Evolutionary conservation across 2,888 invertebrate species (phyloP).

Genomic region (Hydroisotoma schaefferi): DNA sequence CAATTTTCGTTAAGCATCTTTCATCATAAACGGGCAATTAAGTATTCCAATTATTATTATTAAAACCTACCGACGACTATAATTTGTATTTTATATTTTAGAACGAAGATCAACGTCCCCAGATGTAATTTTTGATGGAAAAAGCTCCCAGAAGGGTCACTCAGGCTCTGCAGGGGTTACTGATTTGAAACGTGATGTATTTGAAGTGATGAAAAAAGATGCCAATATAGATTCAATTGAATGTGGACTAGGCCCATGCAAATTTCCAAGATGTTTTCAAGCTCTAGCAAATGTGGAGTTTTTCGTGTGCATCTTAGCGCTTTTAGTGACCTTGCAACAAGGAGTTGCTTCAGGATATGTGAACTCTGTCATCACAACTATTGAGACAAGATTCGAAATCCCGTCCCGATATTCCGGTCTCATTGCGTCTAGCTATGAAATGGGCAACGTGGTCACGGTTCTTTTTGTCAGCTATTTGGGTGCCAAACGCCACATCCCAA

Average conservation of each 20-base stretch:
- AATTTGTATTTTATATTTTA: neutral
- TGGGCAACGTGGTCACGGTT: conserved; percentile 91
- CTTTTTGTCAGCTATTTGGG: conserved; percentile 94
- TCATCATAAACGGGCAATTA: too few species aligned
- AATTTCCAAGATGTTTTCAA: conserved; percentile 74
- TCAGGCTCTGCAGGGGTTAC: neutral
- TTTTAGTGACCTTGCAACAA: conserved; percentile 85
- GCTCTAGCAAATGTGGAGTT: conserved; percentile 81
- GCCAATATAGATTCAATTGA: conserved; percentile 63
- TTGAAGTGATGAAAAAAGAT: neutral
- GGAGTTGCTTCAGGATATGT: conserved; percentile 87
- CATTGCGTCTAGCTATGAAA: conserved; percentile 91
- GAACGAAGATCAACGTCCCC: conserved; percentile 42
- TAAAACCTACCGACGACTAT: too few species aligned
- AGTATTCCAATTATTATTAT: too few species aligned
- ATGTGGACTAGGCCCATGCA: conserved; percentile 82
- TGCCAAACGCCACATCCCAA: conserved; percentile 84
- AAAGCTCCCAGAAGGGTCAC: neutral
- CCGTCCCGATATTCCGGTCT: conserved; percentile 89
- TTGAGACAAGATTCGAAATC: conserved; percentile 88
- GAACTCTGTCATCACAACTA: conserved; percentile 93
- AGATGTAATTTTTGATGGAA: conserved; percentile 22
- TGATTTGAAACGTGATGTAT: conserved; percentile 1
- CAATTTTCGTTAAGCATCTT: too few species aligned
- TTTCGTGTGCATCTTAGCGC: conserved; percentile 81